phyloP scores from a whole-genome alignment of 2,797 vertebrate genomes.

The Anomalospiza imberbis region DNA sequence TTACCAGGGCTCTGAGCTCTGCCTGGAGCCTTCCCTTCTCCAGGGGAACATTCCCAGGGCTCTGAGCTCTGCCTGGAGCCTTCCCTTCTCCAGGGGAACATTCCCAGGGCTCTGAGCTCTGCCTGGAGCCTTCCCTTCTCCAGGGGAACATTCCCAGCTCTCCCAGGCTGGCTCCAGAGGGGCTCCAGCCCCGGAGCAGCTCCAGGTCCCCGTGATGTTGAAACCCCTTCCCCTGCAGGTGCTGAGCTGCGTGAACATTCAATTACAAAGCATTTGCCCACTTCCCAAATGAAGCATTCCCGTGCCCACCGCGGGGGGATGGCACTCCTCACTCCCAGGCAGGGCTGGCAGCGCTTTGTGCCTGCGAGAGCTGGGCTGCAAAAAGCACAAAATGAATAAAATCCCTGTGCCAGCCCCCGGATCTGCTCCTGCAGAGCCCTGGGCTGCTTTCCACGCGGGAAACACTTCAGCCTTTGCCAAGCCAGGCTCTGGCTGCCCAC shows the following conservation, averaged over 20 bases:
- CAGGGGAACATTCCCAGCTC: too few species aligned
- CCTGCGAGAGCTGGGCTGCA: neutral
- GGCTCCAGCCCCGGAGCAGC: neutral
- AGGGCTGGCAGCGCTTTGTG: neutral
- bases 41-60: too few species aligned
- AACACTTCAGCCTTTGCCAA: neutral
- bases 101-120: too few species aligned
- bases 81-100: too few species aligned
- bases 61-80: too few species aligned
- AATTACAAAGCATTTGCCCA: neutral
- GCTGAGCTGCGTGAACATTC: neutral
- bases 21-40: too few species aligned
- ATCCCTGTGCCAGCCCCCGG: neutral
- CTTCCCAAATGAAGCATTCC: neutral
- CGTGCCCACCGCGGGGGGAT: rapidly evolving
- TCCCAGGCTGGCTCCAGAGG: too few species aligned
- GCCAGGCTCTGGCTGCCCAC: neutral
- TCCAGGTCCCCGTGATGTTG: neutral
- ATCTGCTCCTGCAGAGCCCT: neutral
- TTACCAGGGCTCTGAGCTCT: too few species aligned
- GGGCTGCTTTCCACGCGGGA: neutral
- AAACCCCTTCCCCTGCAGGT: neutral
- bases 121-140: too few species aligned
- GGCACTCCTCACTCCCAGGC: rapidly evolving
- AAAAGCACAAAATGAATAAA: rapidly evolving